These are phyloP conservation scores for Theocolax elegans DNA, from an alignment of 1,140 invertebrate genomes.

Conservation along the genomic window DNA sequence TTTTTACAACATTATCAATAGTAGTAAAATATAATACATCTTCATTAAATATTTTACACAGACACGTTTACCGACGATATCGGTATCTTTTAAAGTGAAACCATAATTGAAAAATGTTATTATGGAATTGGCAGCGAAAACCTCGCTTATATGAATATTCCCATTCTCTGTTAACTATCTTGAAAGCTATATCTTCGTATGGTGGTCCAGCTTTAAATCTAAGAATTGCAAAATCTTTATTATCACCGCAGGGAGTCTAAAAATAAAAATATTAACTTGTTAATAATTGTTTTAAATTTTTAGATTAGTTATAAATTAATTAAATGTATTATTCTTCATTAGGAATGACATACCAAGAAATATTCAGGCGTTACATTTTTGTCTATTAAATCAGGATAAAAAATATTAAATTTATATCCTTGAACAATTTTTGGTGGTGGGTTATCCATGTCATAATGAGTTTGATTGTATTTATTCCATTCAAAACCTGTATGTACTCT, in stretches of 20 bases:
- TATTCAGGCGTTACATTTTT: slow-evolving; percentile 95
- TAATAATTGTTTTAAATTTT: no score
- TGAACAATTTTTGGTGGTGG: slow-evolving; percentile 99
- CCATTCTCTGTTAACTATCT: slow-evolving; percentile 99
- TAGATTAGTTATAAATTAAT: background rate
- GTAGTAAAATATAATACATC: no score
- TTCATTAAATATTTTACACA: no score
- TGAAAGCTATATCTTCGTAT: slow-evolving; percentile 99
- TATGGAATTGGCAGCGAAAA: slow-evolving; percentile 98
- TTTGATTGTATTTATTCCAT: slow-evolving; percentile 99
- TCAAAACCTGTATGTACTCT: slow-evolving; percentile 96
- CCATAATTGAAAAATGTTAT: slow-evolving; percentile 99
- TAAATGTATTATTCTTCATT: background rate
- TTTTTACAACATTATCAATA: no score
- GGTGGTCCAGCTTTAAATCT: slow-evolving; percentile 97
- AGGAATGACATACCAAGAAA: slow-evolving; percentile 75
- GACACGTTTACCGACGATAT: slow-evolving; percentile 88
- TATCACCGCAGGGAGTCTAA: slow-evolving; percentile 89
- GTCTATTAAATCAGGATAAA: slow-evolving; percentile 99
- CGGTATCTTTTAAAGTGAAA: slow-evolving; percentile 99
- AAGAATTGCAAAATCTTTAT: slow-evolving; percentile 94
- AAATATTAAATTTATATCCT: slow-evolving; percentile 99
- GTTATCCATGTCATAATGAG: slow-evolving; percentile 99
- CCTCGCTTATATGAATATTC: slow-evolving; percentile 99
- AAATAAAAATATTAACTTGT: slow-evolving; percentile 49